Percentiles rank a stretch among this genome's conserved stretches.
Conservation (phyloP, 1,140 invertebrate species). For the Drosophila equinoxialis region DNA sequence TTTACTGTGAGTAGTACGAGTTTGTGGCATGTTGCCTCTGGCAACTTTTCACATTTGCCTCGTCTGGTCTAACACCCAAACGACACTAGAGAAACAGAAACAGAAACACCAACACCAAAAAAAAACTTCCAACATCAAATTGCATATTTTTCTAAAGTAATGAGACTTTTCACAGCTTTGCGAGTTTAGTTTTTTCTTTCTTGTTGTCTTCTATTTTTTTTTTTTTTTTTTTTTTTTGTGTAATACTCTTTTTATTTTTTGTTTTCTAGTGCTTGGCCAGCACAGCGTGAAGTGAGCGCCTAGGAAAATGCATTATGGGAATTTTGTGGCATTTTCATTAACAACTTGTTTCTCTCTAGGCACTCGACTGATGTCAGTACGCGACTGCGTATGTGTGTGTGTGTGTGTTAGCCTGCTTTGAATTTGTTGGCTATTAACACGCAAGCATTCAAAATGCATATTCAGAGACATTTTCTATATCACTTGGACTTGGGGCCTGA, state of each 20-base stretch:
- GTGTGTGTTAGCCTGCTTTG: constrained; percentile 43
- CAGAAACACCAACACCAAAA: constrained; percentile 42
- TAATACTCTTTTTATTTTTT: not conserved
- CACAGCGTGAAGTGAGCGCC: constrained; percentile 65
- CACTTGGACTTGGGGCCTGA: not conserved
- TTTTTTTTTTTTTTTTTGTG: not conserved
- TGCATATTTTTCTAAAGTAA: constrained; percentile 81
- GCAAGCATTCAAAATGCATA: constrained; percentile 55
- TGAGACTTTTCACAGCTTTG: constrained; percentile 79
- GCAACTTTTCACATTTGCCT: constrained; percentile 70
- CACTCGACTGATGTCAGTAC: constrained; percentile 13
- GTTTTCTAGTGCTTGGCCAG: constrained; percentile 35
- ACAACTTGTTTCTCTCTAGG: constrained; percentile 46
- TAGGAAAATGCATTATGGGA: constrained; percentile 75
- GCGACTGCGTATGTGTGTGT: constrained; percentile 23
- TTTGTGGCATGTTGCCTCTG: constrained; percentile 24
- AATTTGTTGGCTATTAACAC: constrained; percentile 78
- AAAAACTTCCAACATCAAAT: constrained; percentile 42
- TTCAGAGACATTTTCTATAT: constrained; percentile 11
- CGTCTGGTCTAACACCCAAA: constrained; percentile 12
- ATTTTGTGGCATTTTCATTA: constrained; percentile 82
- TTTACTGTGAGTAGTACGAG: not conserved
- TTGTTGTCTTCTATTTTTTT: not conserved
- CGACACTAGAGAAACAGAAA: constrained; percentile 16
- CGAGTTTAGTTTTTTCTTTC: constrained; percentile 35